Evolutionary conservation across 1,140 invertebrate genomes (phyloP), one percentile per base, ranked within the genome.

Genomic region (Coenobita brevimanus): DNA sequence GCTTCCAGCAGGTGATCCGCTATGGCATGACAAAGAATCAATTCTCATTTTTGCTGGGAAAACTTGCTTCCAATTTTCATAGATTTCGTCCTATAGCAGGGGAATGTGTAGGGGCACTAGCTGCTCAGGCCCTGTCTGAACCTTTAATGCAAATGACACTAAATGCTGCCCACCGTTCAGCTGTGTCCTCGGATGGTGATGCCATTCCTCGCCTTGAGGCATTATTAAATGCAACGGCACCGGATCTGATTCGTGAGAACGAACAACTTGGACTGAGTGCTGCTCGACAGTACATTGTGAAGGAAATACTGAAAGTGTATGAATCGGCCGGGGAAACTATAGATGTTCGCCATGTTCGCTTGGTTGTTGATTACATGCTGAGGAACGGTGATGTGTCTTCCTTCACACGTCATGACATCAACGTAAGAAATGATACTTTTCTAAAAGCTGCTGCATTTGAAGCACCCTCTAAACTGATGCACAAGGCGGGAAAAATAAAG

Each of bases 71-170:
- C 24, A 46, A 69, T 21, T 82, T 69, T 24, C 57, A 82, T 2
- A 43, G 50, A 2, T 27, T 24, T n/a, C 38, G 80, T 4, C 64
- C 41, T 0, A 38, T 17, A 8, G 64, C 41, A 0, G 80, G 80
- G 3, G 41, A 50, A 17, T 10, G 41, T 17, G 80, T 82, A 13
- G 80, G 80, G 2, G 36, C 62, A 33, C 62, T 82, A 30, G 80
- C 80, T 0, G 62, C 80, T 4, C 80, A 82, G 64, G 80, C 80
- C 8, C 64, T 82, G 43, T 60, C 80, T 0, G 80, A 82, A 24
- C 80, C 80, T 10, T 27, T 82, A 3, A 71, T 82, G 64, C 43
- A 82, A 38, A 69, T 82, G n/a, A 82, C 80, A 30, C 80, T 82
- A 1, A 82, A 82, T 50, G 80, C 80, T 4, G 36, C 21, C 46